Percentiles rank a stretch among this genome's conserved stretches.
Conservation (phyloP, 2,113 vertebrate genomes). For the Pluvialis apricaria region DNA sequence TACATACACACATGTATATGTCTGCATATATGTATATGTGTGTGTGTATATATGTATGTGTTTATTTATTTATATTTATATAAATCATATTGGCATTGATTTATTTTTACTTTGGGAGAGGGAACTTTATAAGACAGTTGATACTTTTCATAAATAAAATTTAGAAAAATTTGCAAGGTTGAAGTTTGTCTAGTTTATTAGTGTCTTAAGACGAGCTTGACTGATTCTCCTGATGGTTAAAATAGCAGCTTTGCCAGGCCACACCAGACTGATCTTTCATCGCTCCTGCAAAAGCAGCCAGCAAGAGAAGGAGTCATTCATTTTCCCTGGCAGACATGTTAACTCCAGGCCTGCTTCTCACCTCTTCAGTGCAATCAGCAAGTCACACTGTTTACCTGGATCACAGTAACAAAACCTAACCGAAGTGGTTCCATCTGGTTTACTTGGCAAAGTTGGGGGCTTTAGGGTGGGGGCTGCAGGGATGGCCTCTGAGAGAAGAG, state of each 20-base stretch:
- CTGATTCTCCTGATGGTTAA: background rate
- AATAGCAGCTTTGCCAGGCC: background rate
- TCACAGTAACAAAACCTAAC: background rate
- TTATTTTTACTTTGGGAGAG: background rate
- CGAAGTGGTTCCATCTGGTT: background rate
- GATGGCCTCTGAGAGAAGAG: background rate
- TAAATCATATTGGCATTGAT: background rate
- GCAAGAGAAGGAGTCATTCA: background rate
- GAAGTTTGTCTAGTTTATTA: background rate
- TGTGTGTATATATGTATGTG: background rate
- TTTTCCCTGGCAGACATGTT: background rate
- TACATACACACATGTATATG: background rate
- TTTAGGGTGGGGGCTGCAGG: background rate
- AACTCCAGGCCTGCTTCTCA: background rate
- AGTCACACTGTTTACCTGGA: background rate
- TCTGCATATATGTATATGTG: background rate
- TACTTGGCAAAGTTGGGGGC: background rate
- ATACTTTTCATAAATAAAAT: background rate
- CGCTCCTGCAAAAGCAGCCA: background rate
- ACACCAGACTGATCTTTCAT: background rate
- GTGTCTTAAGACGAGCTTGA: background rate
- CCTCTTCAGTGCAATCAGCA: background rate
- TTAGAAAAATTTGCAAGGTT: background rate
- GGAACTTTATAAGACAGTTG: background rate
- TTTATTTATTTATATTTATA: background rate